These are phyloP conservation scores for Nephrocerus scutellatus DNA, from an alignment of 2,888 invertebrate species.

Conservation along the genomic window DNA sequence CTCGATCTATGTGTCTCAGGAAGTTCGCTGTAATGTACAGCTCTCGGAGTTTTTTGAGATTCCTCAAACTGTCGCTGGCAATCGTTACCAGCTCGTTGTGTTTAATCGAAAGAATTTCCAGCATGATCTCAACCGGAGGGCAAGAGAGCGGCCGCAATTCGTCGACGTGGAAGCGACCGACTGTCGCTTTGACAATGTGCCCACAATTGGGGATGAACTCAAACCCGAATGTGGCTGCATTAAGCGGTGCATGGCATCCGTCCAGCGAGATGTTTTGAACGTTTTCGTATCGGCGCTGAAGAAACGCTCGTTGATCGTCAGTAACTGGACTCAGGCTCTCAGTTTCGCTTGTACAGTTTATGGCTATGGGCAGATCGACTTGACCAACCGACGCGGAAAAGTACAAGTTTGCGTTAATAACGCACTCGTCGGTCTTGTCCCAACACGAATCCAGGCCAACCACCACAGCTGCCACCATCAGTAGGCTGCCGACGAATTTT, in stretches of 20 bases:
- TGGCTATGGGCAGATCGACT: no score
- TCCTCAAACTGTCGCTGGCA: conserved; percentile 24
- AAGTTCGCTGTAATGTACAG: conserved; percentile 31
- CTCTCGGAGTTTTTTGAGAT: conserved; percentile 23
- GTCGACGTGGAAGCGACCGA: conserved; percentile 33
- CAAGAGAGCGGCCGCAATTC: conserved; percentile 29
- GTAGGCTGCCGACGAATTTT: no score
- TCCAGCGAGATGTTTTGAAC: conserved; percentile 29
- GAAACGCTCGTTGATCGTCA: conserved; percentile 1
- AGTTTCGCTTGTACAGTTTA: no score
- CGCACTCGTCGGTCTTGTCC: no score
- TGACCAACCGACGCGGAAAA: no score
- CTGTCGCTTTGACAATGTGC: conserved; percentile 27
- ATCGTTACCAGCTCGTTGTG: conserved; percentile 35
- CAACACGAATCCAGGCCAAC: no score
- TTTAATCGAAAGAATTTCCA: conserved; percentile 23
- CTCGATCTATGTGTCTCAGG: conserved; percentile 28
- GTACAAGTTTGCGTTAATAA: no score
- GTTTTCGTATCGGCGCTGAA: conserved; percentile 24
- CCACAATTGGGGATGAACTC: conserved; percentile 38
- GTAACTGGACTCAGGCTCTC: no score
- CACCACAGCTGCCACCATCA: no score
- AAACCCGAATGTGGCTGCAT: conserved; percentile 34
- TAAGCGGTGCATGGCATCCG: conserved; percentile 35
- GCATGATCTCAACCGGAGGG: conserved; percentile 11